Conservation (phyloP, 2,113 vertebrate genomes). For the Illadopsis cleaveri region DNA sequence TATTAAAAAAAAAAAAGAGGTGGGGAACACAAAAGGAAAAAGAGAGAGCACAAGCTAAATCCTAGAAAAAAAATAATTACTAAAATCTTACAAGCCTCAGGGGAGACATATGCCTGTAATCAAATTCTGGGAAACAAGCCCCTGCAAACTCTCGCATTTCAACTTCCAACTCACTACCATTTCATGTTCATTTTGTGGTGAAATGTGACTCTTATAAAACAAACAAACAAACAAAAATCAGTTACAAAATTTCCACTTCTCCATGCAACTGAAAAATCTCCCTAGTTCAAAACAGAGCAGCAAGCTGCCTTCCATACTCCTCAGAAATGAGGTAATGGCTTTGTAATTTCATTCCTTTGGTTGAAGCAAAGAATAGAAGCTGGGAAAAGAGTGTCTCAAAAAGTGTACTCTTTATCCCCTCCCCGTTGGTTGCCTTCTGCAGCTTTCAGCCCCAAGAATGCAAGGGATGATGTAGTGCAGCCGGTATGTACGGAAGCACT, state of each 20-base stretch:
- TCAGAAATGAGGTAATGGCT: slow-evolving; percentile 52
- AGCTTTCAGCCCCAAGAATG: slow-evolving; percentile 63
- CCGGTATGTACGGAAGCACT: slow-evolving; percentile 47
- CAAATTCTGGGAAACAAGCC: slow-evolving; percentile 56
- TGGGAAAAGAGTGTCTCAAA: slow-evolving; percentile 40
- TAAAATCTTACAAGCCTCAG: slow-evolving; percentile 30
- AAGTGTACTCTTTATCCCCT: slow-evolving; percentile 34
- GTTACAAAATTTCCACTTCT: background rate
- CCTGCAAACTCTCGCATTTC: slow-evolving; percentile 36
- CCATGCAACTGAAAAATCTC: background rate
- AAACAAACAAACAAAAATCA: slow-evolving; percentile 41
- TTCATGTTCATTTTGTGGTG: slow-evolving; percentile 21
- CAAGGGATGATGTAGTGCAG: slow-evolving; percentile 52
- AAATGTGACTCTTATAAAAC: background rate
- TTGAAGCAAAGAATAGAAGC: slow-evolving; percentile 32
- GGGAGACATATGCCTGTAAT: slow-evolving; percentile 51
- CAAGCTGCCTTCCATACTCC: background rate
- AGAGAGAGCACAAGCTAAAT: background rate
- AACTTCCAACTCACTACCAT: slow-evolving; percentile 18
- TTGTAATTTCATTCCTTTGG: slow-evolving; percentile 44
- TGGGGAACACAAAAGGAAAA: background rate
- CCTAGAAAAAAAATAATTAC: slow-evolving; percentile 30
- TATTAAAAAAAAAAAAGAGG: background rate
- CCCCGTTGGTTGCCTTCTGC: slow-evolving; percentile 17
- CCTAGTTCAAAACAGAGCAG: background rate